These are phyloP conservation scores for Caenorhabditis uteleia DNA, from an alignment of 2,888 invertebrate species.

Conservation along the genomic window DNA sequence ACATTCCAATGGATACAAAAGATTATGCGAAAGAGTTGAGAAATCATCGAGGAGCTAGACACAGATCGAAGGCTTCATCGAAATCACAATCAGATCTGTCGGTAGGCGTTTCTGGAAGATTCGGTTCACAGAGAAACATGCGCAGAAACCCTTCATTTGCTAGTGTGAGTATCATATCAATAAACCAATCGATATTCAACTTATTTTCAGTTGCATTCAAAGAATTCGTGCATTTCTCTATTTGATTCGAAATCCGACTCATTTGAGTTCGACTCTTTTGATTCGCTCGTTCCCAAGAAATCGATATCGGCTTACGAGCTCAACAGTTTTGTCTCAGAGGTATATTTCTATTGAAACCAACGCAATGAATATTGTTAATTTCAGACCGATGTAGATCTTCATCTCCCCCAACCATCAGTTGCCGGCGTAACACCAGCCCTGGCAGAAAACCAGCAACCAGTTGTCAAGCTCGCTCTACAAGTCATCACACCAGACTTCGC, in stretches of 20 bases:
- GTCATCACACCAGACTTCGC: too few relatives aligned
- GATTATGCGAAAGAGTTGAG: slow-evolving; percentile 24
- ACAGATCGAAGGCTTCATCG: slow-evolving; percentile 24
- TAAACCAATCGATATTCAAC: too few relatives aligned
- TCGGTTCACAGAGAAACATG: slow-evolving; percentile 2
- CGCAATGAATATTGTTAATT: too few relatives aligned
- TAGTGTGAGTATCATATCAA: slow-evolving; percentile 25
- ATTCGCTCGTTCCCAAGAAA: slow-evolving; percentile 1
- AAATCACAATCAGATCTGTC: slow-evolving; percentile 11
- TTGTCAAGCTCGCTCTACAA: too few relatives aligned
- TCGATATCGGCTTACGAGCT: slow-evolving; percentile 26
- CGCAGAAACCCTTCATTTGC: slow-evolving; percentile 17
- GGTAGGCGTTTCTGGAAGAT: not conserved
- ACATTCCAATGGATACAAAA: slow-evolving; percentile 43
- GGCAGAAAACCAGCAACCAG: too few relatives aligned
- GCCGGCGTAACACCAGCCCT: too few relatives aligned
- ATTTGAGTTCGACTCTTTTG: slow-evolving; percentile 5
- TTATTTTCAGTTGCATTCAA: slow-evolving; percentile 8
- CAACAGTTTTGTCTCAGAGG: slow-evolving; percentile 12
- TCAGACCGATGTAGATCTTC: too few relatives aligned
- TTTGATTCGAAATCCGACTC: not conserved
- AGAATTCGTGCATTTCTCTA: slow-evolving; percentile 2
- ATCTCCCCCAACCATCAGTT: too few relatives aligned
- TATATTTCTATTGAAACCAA: too few relatives aligned
- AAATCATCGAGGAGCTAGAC: slow-evolving; percentile 21